Percentiles rank a stretch among this genome's conserved stretches.
These are phyloP conservation scores for Haliclystus octoradiatus DNA, from an alignment of 30 jellyfish, hydroid and myxozoan species.

Conservation along the genomic window DNA sequence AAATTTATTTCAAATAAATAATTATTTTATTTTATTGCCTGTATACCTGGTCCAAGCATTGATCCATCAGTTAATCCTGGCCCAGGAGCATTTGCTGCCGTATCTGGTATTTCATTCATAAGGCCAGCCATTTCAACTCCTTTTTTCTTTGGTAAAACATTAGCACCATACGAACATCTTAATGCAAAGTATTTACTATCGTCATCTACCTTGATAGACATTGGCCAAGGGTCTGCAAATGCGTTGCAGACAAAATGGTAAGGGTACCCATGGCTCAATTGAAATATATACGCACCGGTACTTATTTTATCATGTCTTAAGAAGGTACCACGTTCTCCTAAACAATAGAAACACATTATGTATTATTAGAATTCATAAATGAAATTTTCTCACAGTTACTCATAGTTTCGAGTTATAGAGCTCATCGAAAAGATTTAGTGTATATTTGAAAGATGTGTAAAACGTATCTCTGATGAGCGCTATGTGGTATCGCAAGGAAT, in stretches of 20 bases:
- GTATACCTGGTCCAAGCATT: too few relatives aligned
- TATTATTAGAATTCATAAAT: too few relatives aligned
- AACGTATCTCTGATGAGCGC: too few relatives aligned
- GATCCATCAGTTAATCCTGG: too few relatives aligned
- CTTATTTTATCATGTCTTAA: conserved; percentile 37
- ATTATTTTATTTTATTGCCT: too few relatives aligned
- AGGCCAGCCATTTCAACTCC: conserved; percentile 20
- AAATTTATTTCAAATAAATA: too few relatives aligned
- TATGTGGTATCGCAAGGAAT: too few relatives aligned
- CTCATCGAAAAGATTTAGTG: too few relatives aligned
- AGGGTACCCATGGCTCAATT: conserved; percentile 16
- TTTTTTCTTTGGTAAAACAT: conserved; percentile 18
- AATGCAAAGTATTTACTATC: conserved; percentile 40
- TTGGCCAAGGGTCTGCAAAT: conserved; percentile 36
- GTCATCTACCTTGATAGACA: conserved; percentile 39
- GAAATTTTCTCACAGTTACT: too few relatives aligned
- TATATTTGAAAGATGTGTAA: too few relatives aligned
- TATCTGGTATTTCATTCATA: conserved; percentile 13
- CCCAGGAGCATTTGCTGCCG: too few relatives aligned
- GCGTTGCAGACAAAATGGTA: conserved; percentile 50
- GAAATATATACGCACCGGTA: conserved; percentile 21
- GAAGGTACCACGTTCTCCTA: conserved; percentile 41
- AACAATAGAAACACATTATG: conserved; percentile 2
- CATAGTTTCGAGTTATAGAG: too few relatives aligned
- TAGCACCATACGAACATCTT: conserved; percentile 44